These are phyloP conservation scores for Psilopogon haemacephalus DNA, from an alignment of 2,113 vertebrate species.

Conservation along the genomic window DNA sequence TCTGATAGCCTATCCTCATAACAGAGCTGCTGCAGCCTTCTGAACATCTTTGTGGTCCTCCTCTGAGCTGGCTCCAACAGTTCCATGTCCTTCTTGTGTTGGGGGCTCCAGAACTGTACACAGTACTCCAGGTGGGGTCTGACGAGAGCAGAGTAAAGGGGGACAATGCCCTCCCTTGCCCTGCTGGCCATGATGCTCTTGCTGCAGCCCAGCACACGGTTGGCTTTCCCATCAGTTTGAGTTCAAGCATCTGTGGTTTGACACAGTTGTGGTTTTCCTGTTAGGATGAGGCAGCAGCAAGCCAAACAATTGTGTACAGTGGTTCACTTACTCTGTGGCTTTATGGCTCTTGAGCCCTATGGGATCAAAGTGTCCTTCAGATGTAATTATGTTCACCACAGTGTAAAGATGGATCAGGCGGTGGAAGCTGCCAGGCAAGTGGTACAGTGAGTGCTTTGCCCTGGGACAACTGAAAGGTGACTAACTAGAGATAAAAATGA, in stretches of 20 bases:
- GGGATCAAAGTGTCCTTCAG: neutral
- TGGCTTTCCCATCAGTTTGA: neutral
- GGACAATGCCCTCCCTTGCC: no score
- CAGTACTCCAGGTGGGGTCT: no score
- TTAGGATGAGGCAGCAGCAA: neutral
- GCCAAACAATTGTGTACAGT: neutral
- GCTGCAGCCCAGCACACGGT: no score
- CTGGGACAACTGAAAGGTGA: neutral
- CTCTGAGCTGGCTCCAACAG: no score
- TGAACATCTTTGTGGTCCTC: no score
- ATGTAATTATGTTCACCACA: slow-evolving; percentile 35
- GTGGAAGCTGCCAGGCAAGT: neutral
- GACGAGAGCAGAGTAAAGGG: no score
- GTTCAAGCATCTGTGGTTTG: neutral
- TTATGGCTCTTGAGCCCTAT: neutral
- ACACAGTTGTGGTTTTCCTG: neutral
- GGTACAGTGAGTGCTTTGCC: neutral
- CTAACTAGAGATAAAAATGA: neutral
- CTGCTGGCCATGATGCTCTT: no score
- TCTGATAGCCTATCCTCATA: no score
- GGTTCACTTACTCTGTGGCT: neutral
- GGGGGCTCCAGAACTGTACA: no score
- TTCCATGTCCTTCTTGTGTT: no score
- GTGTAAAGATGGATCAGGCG: slow-evolving; percentile 6
- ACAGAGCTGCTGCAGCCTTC: no score